Conservation (phyloP, 1,140 invertebrate species). For the Scaptomyza graminum region DNA sequence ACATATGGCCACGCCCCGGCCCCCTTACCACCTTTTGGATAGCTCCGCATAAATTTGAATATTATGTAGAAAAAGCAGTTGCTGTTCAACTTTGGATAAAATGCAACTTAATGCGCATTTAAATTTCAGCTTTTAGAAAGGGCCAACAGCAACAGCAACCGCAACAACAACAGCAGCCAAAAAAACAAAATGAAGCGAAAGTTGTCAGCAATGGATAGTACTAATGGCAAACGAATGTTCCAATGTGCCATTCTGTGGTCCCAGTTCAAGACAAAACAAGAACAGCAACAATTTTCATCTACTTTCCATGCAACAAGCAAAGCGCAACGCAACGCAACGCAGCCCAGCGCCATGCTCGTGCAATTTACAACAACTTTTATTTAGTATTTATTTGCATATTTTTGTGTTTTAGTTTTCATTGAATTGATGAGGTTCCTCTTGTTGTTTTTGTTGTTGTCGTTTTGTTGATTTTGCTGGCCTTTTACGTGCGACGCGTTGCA, state of each 20-base stretch:
- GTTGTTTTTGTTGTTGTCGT: constrained; percentile 4
- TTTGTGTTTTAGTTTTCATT: constrained; percentile 52
- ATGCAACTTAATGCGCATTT: constrained; percentile 74
- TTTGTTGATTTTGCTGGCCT: constrained; percentile 15
- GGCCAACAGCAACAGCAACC: not conserved
- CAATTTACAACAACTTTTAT: constrained; percentile 63
- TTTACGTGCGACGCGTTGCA: constrained; percentile 59
- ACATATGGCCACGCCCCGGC: constrained; percentile 37
- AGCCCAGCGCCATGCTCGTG: too few species aligned
- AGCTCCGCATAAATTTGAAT: constrained; percentile 67
- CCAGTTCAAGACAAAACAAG: not conserved
- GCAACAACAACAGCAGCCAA: too few species aligned
- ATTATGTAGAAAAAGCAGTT: constrained; percentile 27
- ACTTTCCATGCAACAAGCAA: constrained; percentile 47
- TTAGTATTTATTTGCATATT: constrained; percentile 45
- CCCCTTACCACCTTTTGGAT: not conserved
- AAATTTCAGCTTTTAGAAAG: constrained; percentile 26
- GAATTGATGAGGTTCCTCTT: constrained; percentile 37
- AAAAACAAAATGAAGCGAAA: constrained; percentile 61
- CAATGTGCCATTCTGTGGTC: constrained; percentile 16
- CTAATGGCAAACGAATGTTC: constrained; percentile 40
- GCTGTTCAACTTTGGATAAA: constrained; percentile 46
- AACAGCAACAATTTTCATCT: constrained; percentile 31
- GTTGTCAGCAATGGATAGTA: constrained; percentile 15
- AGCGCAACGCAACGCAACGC: too few species aligned